A percentile compares a stretch with the other conserved stretches of the same genome.
These are phyloP conservation scores for Rhabditophanes sp. DNA, from an alignment of 2,888 invertebrate species.

Conservation along the genomic window DNA sequence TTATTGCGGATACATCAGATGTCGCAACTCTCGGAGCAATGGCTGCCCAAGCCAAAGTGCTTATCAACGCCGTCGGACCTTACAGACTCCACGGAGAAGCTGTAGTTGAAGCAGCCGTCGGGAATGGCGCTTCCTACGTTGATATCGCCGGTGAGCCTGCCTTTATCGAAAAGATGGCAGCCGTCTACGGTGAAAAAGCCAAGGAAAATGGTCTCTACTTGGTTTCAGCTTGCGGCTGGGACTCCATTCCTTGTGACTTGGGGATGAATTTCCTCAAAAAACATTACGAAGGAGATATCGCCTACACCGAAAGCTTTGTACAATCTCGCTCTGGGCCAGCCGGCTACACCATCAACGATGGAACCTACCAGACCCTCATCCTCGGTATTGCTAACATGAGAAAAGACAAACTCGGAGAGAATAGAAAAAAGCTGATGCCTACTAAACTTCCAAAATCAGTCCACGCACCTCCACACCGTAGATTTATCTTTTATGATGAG, in stretches of 20 bases:
- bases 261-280: conserved; percentile 64
- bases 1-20: conserved; percentile 64
- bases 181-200: conserved; percentile 58
- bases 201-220: conserved; percentile 56
- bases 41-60: conserved; percentile 61
- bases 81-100: conserved; percentile 66
- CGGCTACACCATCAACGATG: conserved; percentile 58
- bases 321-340: conserved; percentile 32
- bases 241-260: conserved; percentile 72
- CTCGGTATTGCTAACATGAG: conserved; percentile 52
- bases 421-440: conserved; percentile 33
- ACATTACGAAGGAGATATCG: conserved; percentile 56
- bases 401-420: conserved; percentile 30
- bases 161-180: conserved; percentile 69
- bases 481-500: neutral
- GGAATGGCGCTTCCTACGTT: conserved; percentile 65
- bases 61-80: conserved; percentile 85
- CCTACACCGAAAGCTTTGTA: conserved; percentile 39
- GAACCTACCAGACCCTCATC: conserved; percentile 75
- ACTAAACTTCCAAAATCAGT: conserved; percentile 20
- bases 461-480: conserved; percentile 17
- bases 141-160: conserved; percentile 62
- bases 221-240: conserved; percentile 78
- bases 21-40: conserved; percentile 62
- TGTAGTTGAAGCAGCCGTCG: conserved; percentile 72